phyloP scores from a whole-genome alignment of 92 coral and sea anemone species.

The Zoanthus sansibaricus region DNA sequence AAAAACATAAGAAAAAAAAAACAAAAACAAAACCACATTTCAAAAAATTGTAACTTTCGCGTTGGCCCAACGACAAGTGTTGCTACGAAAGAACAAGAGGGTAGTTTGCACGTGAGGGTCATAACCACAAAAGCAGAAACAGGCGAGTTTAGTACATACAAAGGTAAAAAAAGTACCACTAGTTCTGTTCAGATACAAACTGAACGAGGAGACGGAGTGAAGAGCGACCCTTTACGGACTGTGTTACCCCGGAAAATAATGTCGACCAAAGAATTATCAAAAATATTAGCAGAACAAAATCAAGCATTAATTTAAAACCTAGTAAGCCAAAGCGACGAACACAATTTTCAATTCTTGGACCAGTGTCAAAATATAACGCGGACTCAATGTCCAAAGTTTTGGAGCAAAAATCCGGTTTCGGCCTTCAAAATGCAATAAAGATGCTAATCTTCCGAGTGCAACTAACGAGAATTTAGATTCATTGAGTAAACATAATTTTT shows the following conservation, averaged over 20 bases:
- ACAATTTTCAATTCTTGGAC: neutral
- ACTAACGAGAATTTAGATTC: too few species aligned
- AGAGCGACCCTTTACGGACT: too few species aligned
- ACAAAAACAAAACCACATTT: neutral
- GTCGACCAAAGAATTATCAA: neutral
- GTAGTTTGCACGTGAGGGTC: neutral
- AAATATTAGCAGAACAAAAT: neutral
- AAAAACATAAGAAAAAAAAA: neutral
- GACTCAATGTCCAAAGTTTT: neutral
- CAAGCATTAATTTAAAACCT: neutral
- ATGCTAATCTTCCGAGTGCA: neutral
- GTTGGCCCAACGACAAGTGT: neutral
- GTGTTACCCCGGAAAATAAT: too few species aligned
- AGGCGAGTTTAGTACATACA: neutral
- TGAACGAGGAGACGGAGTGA: neutral
- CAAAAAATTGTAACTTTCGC: neutral
- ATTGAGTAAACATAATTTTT: too few species aligned
- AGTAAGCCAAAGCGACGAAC: neutral
- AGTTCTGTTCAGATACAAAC: neutral
- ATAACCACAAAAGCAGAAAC: neutral
- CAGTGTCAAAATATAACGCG: neutral
- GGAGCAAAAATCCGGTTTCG: neutral
- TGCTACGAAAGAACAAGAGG: neutral
- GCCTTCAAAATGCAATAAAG: neutral
- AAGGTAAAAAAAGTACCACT: neutral